phyloP scores from a whole-genome alignment of 2,113 vertebrate genomes.

The Microcebus griseorufus region DNA sequence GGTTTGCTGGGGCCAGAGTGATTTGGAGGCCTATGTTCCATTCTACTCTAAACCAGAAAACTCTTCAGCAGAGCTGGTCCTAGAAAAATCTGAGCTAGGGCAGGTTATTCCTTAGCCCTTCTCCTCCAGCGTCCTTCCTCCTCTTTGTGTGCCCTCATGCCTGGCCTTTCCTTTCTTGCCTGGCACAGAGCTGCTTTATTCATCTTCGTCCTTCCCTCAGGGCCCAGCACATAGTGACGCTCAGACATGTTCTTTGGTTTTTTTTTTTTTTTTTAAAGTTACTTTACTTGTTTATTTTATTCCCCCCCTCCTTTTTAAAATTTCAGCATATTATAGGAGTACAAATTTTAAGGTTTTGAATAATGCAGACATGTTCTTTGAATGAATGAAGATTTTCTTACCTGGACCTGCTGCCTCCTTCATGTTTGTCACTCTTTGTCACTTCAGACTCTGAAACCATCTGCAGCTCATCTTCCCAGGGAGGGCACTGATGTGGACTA shows the following conservation, averaged over 20 bases:
- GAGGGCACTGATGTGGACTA: neutral
- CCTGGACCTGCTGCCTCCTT: neutral
- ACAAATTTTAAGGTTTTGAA: no score
- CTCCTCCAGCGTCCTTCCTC: neutral
- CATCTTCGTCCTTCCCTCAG: neutral
- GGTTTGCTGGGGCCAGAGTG: neutral
- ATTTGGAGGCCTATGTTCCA: neutral
- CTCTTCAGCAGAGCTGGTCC: neutral
- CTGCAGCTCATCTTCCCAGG: neutral
- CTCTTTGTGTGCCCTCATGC: neutral
- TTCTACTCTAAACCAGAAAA: neutral
- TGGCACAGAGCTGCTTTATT: neutral
- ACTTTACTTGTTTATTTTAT: no score
- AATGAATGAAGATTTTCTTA: neutral
- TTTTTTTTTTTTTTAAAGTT: no score
- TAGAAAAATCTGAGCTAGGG: neutral
- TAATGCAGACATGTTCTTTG: neutral
- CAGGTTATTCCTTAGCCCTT: neutral
- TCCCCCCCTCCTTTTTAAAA: no score
- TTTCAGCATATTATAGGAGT: no score
- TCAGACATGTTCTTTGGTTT: neutral
- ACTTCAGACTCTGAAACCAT: neutral
- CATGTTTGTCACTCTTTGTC: neutral
- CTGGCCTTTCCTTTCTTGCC: neutral
- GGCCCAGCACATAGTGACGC: neutral